These are phyloP conservation scores for Synanthedon tipuliformis DNA, from an alignment of 2,888 invertebrate species.

Conservation along the genomic window DNA sequence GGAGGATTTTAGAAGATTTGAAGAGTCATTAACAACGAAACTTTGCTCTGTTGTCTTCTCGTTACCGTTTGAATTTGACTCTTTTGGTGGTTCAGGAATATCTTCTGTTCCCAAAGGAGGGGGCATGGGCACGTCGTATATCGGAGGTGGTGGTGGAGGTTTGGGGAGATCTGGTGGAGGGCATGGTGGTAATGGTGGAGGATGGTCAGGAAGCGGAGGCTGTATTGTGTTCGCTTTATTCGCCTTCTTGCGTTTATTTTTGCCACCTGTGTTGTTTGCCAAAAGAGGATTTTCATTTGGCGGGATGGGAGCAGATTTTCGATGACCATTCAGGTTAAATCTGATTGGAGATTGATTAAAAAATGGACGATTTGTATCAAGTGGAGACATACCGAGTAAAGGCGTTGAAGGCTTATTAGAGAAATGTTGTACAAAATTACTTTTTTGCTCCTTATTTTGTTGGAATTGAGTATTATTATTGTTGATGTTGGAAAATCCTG, in stretches of 20 bases:
- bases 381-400: slow-evolving; percentile 56
- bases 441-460: slow-evolving; percentile 34
- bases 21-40: slow-evolving; percentile 19
- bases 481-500: slow-evolving; percentile 26
- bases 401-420: slow-evolving; percentile 45
- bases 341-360: slow-evolving; percentile 58
- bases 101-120: slow-evolving; percentile 57
- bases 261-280: slow-evolving; percentile 63
- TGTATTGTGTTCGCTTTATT: slow-evolving; percentile 70
- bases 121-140: slow-evolving; percentile 46
- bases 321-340: slow-evolving; percentile 54
- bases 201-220: slow-evolving; percentile 71
- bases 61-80: slow-evolving; percentile 15
- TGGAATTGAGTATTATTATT: slow-evolving; percentile 33
- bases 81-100: slow-evolving; percentile 47
- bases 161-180: slow-evolving; percentile 57
- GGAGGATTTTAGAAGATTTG: slow-evolving; percentile 41
- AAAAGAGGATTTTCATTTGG: slow-evolving; percentile 53
- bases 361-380: slow-evolving; percentile 51
- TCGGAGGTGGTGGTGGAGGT: slow-evolving; percentile 33
- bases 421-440: slow-evolving; percentile 32
- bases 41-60: slow-evolving; percentile 27
- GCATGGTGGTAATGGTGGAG: slow-evolving; percentile 64
- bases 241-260: slow-evolving; percentile 80
- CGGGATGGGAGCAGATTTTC: slow-evolving; percentile 48